A percentile compares a stretch with the other conserved stretches of the same genome.
These are phyloP conservation scores for Syngnathoides biaculeatus DNA, from an alignment of 2,113 vertebrate genomes.

Conservation along the genomic window DNA sequence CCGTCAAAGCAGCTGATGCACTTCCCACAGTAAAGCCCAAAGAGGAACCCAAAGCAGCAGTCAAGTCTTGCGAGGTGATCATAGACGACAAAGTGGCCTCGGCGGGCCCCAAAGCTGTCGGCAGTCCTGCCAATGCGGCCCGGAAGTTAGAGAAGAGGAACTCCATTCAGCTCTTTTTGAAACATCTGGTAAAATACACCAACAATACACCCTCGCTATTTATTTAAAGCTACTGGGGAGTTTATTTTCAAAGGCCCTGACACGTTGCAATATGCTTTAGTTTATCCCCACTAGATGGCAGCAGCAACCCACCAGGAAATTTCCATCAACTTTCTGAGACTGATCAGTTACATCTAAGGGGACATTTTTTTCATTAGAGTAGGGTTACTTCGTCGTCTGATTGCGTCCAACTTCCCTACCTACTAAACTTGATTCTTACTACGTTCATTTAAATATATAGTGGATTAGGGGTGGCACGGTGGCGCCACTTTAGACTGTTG, in stretches of 20 bases:
- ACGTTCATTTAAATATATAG: not conserved
- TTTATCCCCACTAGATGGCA: constrained; percentile 63
- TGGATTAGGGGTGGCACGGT: too few species aligned
- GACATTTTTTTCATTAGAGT: not conserved
- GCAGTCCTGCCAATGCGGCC: constrained; percentile 58
- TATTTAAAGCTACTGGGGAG: not conserved
- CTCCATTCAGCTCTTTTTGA: constrained; percentile 88
- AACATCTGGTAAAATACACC: constrained; percentile 79
- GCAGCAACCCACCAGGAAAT: constrained; percentile 14
- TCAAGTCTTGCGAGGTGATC: constrained; percentile 53
- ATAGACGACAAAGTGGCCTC: constrained; percentile 60
- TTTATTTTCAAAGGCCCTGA: not conserved
- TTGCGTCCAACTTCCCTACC: not conserved
- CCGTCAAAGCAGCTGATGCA: constrained; percentile 39
- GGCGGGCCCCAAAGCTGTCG: constrained; percentile 62
- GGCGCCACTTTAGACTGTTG: too few species aligned
- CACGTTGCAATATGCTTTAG: not conserved
- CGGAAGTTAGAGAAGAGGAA: constrained; percentile 86
- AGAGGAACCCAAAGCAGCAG: constrained; percentile 71
- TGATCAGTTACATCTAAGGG: not conserved
- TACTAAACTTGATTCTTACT: not conserved
- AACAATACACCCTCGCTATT: not conserved
- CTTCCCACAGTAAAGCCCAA: constrained; percentile 62
- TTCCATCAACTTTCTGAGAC: not conserved
- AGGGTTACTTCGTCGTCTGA: not conserved